These are phyloP conservation scores for Bibio marci DNA, from an alignment of 2,888 invertebrate genomes.

Conservation along the genomic window DNA sequence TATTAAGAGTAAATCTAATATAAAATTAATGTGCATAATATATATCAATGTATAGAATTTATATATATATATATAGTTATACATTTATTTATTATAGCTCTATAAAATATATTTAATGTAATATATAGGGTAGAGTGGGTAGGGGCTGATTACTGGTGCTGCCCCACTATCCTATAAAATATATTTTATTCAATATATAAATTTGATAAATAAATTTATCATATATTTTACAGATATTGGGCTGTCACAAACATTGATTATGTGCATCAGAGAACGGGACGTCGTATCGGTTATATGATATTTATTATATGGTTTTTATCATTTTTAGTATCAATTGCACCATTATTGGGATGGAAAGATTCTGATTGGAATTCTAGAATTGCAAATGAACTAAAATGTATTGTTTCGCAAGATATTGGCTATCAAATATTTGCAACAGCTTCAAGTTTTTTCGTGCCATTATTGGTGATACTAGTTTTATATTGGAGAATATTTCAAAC, in stretches of 20 bases:
- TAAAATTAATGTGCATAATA: no score
- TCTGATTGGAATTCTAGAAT: slow-evolving; percentile 37
- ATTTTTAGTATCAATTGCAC: slow-evolving; percentile 71
- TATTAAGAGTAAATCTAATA: no score
- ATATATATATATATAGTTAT: no score
- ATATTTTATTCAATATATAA: no score
- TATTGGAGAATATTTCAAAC: slow-evolving; percentile 86
- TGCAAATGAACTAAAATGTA: slow-evolving; percentile 47
- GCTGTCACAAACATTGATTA: slow-evolving; percentile 79
- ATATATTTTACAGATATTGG: slow-evolving; percentile 9
- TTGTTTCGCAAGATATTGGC: slow-evolving; percentile 71
- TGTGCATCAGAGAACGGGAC: slow-evolving; percentile 64
- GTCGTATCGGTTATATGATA: slow-evolving; percentile 64
- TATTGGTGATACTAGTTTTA: slow-evolving; percentile 69
- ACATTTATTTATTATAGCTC: no score
- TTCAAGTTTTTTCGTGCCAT: slow-evolving; percentile 80
- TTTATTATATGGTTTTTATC: slow-evolving; percentile 69
- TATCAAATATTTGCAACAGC: slow-evolving; percentile 81
- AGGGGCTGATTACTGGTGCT: no score
- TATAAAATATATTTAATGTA: no score
- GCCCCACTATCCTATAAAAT: no score
- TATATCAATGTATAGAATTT: no score
- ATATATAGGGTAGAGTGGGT: no score
- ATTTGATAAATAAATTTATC: no score
- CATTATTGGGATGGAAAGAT: slow-evolving; percentile 69